These are phyloP conservation scores for Drosophila ohnishii DNA, from an alignment of 1,140 invertebrate species.

Conservation along the genomic window DNA sequence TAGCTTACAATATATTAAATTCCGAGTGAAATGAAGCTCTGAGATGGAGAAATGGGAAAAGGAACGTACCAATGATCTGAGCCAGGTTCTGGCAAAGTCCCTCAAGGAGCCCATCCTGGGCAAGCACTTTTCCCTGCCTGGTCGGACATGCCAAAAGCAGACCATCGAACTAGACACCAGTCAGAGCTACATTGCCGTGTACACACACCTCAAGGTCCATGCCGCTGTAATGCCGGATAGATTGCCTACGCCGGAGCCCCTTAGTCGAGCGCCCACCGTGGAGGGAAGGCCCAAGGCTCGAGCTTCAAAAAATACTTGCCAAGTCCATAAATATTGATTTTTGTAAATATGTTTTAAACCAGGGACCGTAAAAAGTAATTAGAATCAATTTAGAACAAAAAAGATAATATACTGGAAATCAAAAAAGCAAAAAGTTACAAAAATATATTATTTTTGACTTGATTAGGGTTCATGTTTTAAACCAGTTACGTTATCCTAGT, in stretches of 20 bases:
- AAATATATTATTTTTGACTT: no score
- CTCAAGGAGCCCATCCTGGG: conserved; percentile 83
- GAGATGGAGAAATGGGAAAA: conserved; percentile 44
- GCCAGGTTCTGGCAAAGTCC: conserved; percentile 83
- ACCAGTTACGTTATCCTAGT: no score
- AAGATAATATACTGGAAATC: no score
- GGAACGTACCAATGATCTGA: conserved; percentile 60
- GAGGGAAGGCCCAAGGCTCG: conserved; percentile 34
- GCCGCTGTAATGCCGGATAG: conserved; percentile 83
- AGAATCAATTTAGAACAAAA: no score
- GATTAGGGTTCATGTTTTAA: no score
- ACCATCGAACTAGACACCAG: conserved; percentile 84
- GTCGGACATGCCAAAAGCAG: conserved; percentile 77
- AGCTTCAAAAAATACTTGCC: not conserved
- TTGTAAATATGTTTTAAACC: not conserved
- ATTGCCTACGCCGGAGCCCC: conserved; percentile 83
- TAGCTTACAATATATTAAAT: not conserved
- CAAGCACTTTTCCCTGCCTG: conserved; percentile 83
- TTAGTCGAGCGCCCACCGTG: conserved; percentile 52
- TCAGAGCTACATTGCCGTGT: conserved; percentile 85
- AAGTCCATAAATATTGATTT: not conserved
- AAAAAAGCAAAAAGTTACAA: no score
- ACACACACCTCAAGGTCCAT: conserved; percentile 84
- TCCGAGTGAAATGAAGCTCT: not conserved
- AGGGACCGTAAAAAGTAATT: no score